Conservation (phyloP, 92 coral and sea anemone species). For the Anthopleura xanthogrammica region DNA sequence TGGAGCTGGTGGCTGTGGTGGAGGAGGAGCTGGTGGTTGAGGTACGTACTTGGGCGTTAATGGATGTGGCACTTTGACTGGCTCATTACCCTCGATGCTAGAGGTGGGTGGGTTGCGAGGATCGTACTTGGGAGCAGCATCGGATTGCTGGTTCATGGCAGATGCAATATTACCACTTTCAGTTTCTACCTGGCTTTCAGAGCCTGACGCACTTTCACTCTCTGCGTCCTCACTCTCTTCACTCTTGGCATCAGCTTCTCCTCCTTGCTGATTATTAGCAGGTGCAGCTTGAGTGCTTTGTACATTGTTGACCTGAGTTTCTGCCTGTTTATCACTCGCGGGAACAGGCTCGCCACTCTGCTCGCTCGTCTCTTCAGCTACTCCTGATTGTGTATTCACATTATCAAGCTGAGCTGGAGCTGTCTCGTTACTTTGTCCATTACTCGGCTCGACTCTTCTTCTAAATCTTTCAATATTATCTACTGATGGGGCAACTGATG, state of each 20-base stretch:
- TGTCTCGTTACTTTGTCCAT: slow-evolving; percentile 30
- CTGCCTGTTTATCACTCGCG: not conserved
- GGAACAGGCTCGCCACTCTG: not conserved
- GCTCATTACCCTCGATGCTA: slow-evolving; percentile 20
- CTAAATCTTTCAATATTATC: slow-evolving; percentile 83
- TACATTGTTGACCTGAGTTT: not conserved
- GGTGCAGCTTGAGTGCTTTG: slow-evolving; percentile 32
- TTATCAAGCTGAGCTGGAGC: slow-evolving; percentile 26
- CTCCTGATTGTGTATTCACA: slow-evolving; percentile 45
- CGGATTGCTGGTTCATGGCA: slow-evolving; percentile 15
- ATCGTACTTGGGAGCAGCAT: slow-evolving; percentile 8
- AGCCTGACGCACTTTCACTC: slow-evolving; percentile 51
- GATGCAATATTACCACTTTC: slow-evolving; percentile 7
- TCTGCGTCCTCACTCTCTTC: slow-evolving; percentile 37
- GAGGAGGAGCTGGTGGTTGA: slow-evolving; percentile 28
- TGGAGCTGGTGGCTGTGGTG: slow-evolving; percentile 36
- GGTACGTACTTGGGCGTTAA: slow-evolving; percentile 19
- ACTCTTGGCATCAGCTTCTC: slow-evolving; percentile 7
- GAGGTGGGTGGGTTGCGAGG: slow-evolving; percentile 22
- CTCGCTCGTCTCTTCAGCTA: not conserved
- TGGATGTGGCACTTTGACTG: slow-evolving; percentile 23
- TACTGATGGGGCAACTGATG: slow-evolving; percentile 51
- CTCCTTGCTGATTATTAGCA: slow-evolving; percentile 42
- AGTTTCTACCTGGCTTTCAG: slow-evolving; percentile 27
- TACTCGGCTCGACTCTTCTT: slow-evolving; percentile 60